Evolutionary conservation across 2,888 invertebrate genomes (phyloP).

Genomic region (Augiades crinisus): DNA sequence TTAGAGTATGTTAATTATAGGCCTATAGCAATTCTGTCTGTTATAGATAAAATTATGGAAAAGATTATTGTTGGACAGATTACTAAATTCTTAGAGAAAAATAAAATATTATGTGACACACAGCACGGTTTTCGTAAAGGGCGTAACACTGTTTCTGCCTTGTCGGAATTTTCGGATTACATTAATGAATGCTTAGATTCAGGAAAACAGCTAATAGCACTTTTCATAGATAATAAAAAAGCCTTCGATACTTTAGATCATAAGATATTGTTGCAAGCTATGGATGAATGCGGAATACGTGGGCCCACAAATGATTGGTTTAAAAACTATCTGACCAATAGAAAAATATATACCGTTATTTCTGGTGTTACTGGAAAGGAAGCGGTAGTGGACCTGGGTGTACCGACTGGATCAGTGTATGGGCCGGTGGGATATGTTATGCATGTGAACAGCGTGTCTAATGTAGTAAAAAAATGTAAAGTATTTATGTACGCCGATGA

Average conservation of each 20-base stretch:
- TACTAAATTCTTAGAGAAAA: no score
- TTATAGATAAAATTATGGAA: no score
- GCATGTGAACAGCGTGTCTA: conserved; percentile 29
- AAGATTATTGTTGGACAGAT: no score
- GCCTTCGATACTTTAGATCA: conserved; percentile 32
- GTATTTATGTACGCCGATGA: conserved; percentile 32
- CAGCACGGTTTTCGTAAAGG: no score
- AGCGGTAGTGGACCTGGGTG: conserved; percentile 15
- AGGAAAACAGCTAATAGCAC: conserved; percentile 7
- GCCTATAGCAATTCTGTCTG: no score
- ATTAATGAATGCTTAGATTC: conserved; percentile 16
- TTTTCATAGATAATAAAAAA: conserved; percentile 32
- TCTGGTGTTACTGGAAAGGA: not conserved
- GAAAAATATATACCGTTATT: conserved; percentile 7
- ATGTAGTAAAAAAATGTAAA: conserved; percentile 19
- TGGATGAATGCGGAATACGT: conserved; percentile 32
- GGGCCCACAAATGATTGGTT: conserved; percentile 29
- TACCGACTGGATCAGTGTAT: conserved; percentile 32
- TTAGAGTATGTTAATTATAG: no score
- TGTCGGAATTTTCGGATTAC: no score
- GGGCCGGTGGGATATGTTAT: conserved; percentile 31
- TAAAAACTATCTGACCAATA: conserved; percentile 13
- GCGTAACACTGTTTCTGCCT: no score
- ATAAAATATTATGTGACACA: no score
- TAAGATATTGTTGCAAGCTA: conserved; percentile 25